Percentiles rank a stretch among this genome's conserved stretches.
Conservation (phyloP, 2,888 invertebrate genomes). For the Lampropteryx suffumata region DNA sequence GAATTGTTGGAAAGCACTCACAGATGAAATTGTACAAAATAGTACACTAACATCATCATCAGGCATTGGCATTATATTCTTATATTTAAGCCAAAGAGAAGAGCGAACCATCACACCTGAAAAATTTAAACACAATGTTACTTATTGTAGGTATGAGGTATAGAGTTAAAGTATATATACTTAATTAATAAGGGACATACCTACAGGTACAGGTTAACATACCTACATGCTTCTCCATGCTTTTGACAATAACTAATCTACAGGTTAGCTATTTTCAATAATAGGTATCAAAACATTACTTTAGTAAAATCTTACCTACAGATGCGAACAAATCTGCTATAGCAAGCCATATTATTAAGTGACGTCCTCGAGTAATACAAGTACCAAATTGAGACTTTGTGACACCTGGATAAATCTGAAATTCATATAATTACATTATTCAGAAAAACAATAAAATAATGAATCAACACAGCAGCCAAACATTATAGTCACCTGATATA, state of each 20-base stretch:
- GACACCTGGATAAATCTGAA: slow-evolving; percentile 86
- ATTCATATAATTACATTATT: slow-evolving; percentile 16
- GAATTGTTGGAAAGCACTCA: slow-evolving; percentile 64
- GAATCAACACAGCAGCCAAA: neutral
- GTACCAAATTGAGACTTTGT: slow-evolving; percentile 71
- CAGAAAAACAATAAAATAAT: neutral
- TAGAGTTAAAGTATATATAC: too few relatives aligned
- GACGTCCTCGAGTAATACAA: slow-evolving; percentile 83
- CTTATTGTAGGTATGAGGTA: too few relatives aligned
- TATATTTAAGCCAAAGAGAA: slow-evolving; percentile 86
- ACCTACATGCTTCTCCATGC: too few relatives aligned
- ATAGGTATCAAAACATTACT: too few relatives aligned
- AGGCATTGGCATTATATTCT: slow-evolving; percentile 86
- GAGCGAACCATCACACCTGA: slow-evolving; percentile 88
- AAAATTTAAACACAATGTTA: too few relatives aligned
- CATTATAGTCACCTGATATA: slow-evolving; percentile 84
- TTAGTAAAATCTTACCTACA: slow-evolving; percentile 80
- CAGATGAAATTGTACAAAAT: slow-evolving; percentile 88
- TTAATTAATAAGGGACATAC: too few relatives aligned
- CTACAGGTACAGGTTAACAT: too few relatives aligned
- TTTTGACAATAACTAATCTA: too few relatives aligned
- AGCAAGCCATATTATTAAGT: slow-evolving; percentile 90
- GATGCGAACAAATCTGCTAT: slow-evolving; percentile 90
- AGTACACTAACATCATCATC: slow-evolving; percentile 86
- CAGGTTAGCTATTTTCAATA: too few relatives aligned